Conservation (phyloP, 2,888 invertebrate genomes). For the Torymus aiolomorphi region DNA sequence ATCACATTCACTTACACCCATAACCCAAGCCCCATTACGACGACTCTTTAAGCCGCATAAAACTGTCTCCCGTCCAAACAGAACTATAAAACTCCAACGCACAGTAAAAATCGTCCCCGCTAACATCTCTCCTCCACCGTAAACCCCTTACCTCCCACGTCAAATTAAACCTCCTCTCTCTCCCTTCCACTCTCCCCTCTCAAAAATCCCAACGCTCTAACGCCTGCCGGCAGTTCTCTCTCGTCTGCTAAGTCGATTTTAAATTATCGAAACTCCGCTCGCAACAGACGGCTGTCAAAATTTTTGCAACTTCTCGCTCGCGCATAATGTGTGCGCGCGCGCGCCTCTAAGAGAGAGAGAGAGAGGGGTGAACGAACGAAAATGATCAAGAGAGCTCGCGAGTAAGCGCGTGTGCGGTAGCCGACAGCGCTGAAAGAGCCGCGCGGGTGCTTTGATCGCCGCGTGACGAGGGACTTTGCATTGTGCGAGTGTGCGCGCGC, state of each 20-base stretch:
- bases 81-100: not conserved
- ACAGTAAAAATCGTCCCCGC: not conserved
- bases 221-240: no score
- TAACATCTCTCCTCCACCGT: not conserved
- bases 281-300: constrained; percentile 1
- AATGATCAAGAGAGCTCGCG: constrained; percentile 35
- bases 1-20: constrained; percentile 16
- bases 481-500: constrained; percentile 50
- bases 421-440: constrained; percentile 51
- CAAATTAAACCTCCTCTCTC: not conserved
- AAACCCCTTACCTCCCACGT: constrained; percentile 8
- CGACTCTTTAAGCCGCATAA: not conserved
- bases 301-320: not conserved
- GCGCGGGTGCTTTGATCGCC: constrained; percentile 69
- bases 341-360: not conserved
- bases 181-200: no score
- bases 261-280: constrained; percentile 1
- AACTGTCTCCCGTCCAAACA: not conserved
- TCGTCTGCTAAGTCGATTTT: constrained; percentile 17
- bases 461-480: constrained; percentile 71
- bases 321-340: not conserved
- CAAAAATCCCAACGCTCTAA: no score
- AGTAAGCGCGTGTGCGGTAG: constrained; percentile 9
- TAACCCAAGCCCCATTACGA: not conserved
- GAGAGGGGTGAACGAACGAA: constrained; percentile 49